Evolutionary conservation across 1,140 invertebrate species (phyloP), one percentile per base, ranked within the genome.

Genomic region (Nasonia longicornis): DNA sequence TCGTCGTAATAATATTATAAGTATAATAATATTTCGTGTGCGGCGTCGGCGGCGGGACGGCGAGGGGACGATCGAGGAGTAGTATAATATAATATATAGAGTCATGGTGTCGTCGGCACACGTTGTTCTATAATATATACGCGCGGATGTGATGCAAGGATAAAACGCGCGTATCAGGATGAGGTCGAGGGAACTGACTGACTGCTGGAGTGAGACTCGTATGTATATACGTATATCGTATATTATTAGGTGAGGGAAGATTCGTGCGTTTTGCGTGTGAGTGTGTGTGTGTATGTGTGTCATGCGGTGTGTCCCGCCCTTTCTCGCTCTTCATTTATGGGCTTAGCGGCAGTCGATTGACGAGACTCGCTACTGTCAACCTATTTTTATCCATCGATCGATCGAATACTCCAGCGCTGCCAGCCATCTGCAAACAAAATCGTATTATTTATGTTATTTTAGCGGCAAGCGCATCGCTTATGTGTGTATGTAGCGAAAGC

Each of bases 371-470:
- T 75, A 84, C 75, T 84, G 81, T 95, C 94, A 96, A 91, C 94
- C 95, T 88, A 97, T 95, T 92, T 97, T 97, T 88, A 98, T 96
- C 97, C 97, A 99, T 85, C 97, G 93, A 91, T 98, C 97, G 88
- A 99, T 98, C 69, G 97, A 98, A 88, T 97, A 98, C 90, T 98
- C 97, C 85, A 98, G 89, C 72, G 97, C 96, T 79, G 96, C 96
- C 86, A 98, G 93, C 97, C 97, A 99, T 88, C 97, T 98, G 90
- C 45, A 94, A 94, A 86, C 80, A 85, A 26, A 80, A 72, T 72
- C 20, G 16, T 20, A 69, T 77, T 77, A 77, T 64, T 75, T 73
- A 73, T 67, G 29, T 67, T 11, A 31, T 67, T 67, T 67, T 29
- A 67, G 8, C 3, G 26, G 8, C 64, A 8, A 67, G 29, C 10